phyloP scores from a whole-genome alignment of 30 jellyfish, hydroid and myxozoan species.

The Thelohanellus kitauei region DNA sequence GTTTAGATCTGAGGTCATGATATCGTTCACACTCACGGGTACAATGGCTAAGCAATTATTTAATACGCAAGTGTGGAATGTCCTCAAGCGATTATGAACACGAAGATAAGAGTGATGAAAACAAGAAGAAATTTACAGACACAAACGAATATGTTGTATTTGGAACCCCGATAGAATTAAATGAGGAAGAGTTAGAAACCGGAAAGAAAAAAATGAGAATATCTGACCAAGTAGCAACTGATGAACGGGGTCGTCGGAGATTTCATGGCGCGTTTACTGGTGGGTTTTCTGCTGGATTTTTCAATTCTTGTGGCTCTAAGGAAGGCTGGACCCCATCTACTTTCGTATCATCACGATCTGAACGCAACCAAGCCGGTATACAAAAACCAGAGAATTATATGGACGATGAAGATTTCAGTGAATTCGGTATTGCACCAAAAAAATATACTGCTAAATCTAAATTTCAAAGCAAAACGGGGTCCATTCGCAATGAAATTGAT shows the following conservation, averaged over 20 bases:
- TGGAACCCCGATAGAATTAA: slow-evolving; percentile 41
- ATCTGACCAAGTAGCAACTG: slow-evolving; percentile 47
- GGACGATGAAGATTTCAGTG: slow-evolving; percentile 90
- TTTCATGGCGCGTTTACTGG: slow-evolving; percentile 98
- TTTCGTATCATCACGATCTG: slow-evolving; percentile 37
- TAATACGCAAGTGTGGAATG: too few species aligned
- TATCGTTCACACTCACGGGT: too few species aligned
- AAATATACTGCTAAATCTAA: slow-evolving; percentile 14
- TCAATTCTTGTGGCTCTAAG: slow-evolving; percentile 59
- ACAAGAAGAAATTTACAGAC: too few species aligned
- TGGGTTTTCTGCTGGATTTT: slow-evolving; percentile 90
- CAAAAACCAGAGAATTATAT: slow-evolving; percentile 63
- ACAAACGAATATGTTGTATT: slow-evolving; percentile 32
- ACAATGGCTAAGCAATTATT: too few species aligned
- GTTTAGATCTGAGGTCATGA: too few species aligned
- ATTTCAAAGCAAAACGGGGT: slow-evolving; percentile 7
- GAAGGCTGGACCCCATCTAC: slow-evolving; percentile 94
- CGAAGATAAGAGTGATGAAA: too few species aligned
- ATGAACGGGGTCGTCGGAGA: slow-evolving; percentile 56
- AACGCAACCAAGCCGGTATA: background rate
- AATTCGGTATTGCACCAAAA: slow-evolving; percentile 73
- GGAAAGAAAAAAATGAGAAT: slow-evolving; percentile 16
- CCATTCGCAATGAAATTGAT: background rate
- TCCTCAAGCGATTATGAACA: too few species aligned
- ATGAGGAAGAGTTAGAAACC: slow-evolving; percentile 26